Evolutionary conservation across 2,797 vertebrate species (phyloP).

Genomic region (Danio choprae): DNA sequence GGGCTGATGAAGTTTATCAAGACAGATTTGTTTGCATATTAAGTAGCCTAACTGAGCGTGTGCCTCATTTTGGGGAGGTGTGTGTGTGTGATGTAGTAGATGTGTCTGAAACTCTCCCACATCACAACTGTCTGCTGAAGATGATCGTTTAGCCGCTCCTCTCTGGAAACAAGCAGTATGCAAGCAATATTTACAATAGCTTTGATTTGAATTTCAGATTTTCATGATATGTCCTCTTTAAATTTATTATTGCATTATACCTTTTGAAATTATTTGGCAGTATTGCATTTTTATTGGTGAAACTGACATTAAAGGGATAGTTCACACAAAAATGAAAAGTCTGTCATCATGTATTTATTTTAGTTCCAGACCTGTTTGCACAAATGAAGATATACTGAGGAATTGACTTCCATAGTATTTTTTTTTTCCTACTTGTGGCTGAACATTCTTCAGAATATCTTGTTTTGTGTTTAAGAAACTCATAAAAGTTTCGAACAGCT

Average conservation of each 20-base stretch:
- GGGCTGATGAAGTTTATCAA: constrained; percentile 48
- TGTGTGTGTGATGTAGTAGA: constrained; percentile 53
- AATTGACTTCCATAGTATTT: no score
- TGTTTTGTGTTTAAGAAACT: no score
- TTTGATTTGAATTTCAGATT: neutral
- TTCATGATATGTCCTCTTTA: no score
- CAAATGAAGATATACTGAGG: no score
- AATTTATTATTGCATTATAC: neutral
- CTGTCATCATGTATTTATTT: no score
- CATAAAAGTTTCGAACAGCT: no score
- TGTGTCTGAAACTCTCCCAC: constrained; percentile 50
- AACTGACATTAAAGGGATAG: neutral
- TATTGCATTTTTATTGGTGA: neutral
- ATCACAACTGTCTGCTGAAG: constrained; percentile 45
- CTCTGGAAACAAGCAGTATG: neutral
- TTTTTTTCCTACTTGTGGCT: no score
- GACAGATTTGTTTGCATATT: constrained; percentile 79
- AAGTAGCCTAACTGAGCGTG: constrained; percentile 69
- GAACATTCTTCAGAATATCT: no score
- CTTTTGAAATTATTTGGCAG: neutral
- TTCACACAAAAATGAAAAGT: no score
- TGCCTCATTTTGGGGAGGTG: constrained; percentile 52
- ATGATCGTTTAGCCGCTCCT: neutral
- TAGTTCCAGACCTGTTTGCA: no score
- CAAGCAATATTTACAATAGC: neutral